Evolutionary conservation across 2,113 vertebrate genomes (phyloP).

Genomic region (Oenanthe oenanthe): DNA sequence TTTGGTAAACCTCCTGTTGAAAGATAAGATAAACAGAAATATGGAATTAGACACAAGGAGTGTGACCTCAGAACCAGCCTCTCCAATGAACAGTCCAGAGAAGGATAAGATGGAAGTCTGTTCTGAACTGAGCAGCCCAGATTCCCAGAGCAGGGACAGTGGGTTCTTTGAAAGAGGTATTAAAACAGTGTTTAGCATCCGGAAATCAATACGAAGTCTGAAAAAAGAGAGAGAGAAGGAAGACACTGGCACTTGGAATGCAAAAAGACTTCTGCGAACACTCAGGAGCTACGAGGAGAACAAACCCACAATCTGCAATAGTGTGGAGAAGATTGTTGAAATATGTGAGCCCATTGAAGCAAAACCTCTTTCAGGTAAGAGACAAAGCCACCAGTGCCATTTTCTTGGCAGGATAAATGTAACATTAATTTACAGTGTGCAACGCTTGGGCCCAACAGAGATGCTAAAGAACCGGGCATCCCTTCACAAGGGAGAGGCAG

Average conservation of each 20-base stretch:
- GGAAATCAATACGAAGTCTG: neutral
- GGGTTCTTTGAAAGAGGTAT: slow-evolving; percentile 26
- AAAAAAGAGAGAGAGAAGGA: slow-evolving; percentile 7
- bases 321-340: neutral
- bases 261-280: neutral
- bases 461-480: neutral
- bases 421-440: neutral
- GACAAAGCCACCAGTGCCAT: neutral
- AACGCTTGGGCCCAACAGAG: neutral
- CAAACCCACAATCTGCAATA: neutral
- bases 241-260: neutral
- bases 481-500: neutral
- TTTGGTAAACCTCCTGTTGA: neutral
- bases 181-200: slow-evolving; percentile 25
- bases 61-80: neutral
- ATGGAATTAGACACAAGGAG: neutral
- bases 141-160: neutral
- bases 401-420: neutral
- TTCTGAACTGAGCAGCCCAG: neutral
- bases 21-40: neutral
- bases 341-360: neutral
- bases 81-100: neutral
- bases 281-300: neutral
- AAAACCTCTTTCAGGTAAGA: slow-evolving; percentile 67
- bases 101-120: neutral